Evolutionary conservation across 2,888 invertebrate genomes (phyloP).

Genomic region (Drosophila borborema): DNA sequence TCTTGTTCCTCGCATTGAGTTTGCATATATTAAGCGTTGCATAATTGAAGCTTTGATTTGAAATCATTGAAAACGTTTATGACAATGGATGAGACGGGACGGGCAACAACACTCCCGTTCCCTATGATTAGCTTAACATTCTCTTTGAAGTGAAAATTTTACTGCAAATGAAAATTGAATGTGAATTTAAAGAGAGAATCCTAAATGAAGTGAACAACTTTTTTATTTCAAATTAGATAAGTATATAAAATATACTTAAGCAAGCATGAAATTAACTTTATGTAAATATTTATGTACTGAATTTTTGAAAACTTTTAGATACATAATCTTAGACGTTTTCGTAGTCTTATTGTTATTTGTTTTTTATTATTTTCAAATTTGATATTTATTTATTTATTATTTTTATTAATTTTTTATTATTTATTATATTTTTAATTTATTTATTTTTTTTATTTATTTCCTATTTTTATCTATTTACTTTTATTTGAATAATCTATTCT

Average conservation of each 20-base stretch:
- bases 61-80: constrained; percentile 49
- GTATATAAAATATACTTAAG: too few relatives aligned
- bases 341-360: too few relatives aligned
- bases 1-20: constrained; percentile 32
- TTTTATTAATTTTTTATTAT: background rate
- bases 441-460: too few relatives aligned
- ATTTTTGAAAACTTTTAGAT: too few relatives aligned
- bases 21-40: constrained; percentile 61
- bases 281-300: too few relatives aligned
- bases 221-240: too few relatives aligned
- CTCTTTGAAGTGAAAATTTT: background rate
- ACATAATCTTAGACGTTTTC: too few relatives aligned
- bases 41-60: constrained; percentile 60
- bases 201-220: background rate
- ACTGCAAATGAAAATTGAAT: background rate
- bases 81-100: constrained; percentile 7
- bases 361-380: too few relatives aligned
- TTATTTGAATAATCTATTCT: background rate
- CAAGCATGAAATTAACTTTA: too few relatives aligned
- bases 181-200: background rate
- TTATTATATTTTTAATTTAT: background rate
- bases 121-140: background rate
- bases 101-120: background rate
- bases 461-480: background rate
- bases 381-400: too few relatives aligned